phyloP scores from a whole-genome alignment of 2,797 vertebrate species.

The Enteromius unitaeniatus region DNA sequence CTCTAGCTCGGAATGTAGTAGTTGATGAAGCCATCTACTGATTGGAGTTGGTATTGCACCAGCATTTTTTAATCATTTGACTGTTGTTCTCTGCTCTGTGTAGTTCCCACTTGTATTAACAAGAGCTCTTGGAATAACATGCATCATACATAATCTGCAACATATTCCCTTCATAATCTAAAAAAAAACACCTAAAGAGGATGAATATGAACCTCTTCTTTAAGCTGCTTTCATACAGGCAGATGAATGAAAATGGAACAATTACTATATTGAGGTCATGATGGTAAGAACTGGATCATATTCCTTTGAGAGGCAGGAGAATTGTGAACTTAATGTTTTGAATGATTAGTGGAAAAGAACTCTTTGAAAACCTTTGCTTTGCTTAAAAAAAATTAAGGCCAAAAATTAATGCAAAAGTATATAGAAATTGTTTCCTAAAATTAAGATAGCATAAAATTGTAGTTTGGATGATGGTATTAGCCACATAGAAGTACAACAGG shows the following conservation, averaged over 20 bases:
- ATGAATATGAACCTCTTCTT: slow-evolving; percentile 51
- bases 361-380: neutral
- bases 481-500: neutral
- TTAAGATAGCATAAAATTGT: neutral
- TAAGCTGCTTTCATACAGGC: slow-evolving; percentile 60
- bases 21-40: slow-evolving; percentile 87
- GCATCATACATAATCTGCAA: slow-evolving; percentile 55
- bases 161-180: slow-evolving; percentile 62
- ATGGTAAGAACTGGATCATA: slow-evolving; percentile 41
- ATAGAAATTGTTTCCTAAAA: neutral
- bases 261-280: slow-evolving; percentile 60
- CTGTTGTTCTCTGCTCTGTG: slow-evolving; percentile 20
- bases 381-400: neutral
- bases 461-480: neutral
- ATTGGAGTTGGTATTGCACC: slow-evolving; percentile 66
- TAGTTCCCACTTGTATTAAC: slow-evolving; percentile 34
- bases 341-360: neutral
- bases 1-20: slow-evolving; percentile 58
- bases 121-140: slow-evolving; percentile 53
- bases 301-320: slow-evolving; percentile 17
- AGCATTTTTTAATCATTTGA: slow-evolving; percentile 9
- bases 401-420: neutral
- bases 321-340: slow-evolving; percentile 12
- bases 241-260: slow-evolving; percentile 50
- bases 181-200: slow-evolving; percentile 53